A percentile compares a stretch with the other conserved stretches of the same genome.
These are phyloP conservation scores for Chrysolina americana DNA, from an alignment of 2,888 invertebrate species.

Conservation along the genomic window DNA sequence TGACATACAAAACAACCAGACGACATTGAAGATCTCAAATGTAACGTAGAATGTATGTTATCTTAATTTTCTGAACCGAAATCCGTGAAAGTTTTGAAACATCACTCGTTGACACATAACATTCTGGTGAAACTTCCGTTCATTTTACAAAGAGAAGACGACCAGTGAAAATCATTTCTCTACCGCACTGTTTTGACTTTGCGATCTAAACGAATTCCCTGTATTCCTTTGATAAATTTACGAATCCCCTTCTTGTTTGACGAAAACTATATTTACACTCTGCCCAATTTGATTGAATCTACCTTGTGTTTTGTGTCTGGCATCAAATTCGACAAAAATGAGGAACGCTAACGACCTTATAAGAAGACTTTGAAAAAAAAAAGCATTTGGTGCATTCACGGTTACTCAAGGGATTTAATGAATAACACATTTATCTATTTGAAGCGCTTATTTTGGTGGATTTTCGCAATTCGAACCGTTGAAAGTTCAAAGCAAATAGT, in stretches of 20 bases:
- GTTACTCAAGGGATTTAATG: conserved; percentile 23
- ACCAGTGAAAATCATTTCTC: neutral
- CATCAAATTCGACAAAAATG: conserved; percentile 37
- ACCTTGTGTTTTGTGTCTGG: conserved; percentile 33
- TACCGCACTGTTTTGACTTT: neutral
- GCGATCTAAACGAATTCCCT: conserved; percentile 33
- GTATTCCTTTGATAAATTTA: conserved; percentile 47
- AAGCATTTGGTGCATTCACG: conserved; percentile 3
- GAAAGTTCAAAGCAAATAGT: neutral
- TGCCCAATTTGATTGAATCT: conserved; percentile 45
- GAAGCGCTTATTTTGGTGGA: neutral
- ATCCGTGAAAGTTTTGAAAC: no score
- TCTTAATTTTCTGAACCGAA: no score
- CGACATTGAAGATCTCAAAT: no score
- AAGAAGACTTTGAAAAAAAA: conserved; percentile 11
- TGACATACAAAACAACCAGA: no score
- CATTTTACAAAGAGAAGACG: no score
- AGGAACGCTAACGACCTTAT: conserved; percentile 36
- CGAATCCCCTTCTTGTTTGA: conserved; percentile 44
- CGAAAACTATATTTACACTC: conserved; percentile 51
- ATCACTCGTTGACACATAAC: no score
- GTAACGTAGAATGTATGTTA: no score
- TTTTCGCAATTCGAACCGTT: neutral
- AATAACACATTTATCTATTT: conserved; percentile 14
- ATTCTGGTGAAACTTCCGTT: no score